Percentiles rank a stretch among this genome's conserved stretches.
These are phyloP conservation scores for Empidonax traillii DNA, from an alignment of 2,113 vertebrate genomes.

Conservation along the genomic window DNA sequence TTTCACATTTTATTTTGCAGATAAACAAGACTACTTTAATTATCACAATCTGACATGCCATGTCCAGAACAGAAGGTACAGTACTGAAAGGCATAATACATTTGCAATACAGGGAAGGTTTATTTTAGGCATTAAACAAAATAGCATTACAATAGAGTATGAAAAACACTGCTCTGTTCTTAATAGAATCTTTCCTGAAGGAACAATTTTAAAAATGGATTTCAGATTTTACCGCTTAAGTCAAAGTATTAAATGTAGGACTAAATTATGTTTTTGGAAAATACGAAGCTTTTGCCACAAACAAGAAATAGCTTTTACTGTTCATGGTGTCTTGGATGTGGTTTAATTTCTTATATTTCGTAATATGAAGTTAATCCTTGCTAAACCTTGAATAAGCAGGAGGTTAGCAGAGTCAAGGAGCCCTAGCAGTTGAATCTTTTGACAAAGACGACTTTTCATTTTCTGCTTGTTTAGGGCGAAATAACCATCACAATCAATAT, in stretches of 20 bases:
- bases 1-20: slow-evolving; percentile 31
- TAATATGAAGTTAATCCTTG: background rate
- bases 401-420: background rate
- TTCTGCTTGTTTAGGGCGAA: background rate
- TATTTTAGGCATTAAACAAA: slow-evolving; percentile 4
- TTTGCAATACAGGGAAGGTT: background rate
- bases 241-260: background rate
- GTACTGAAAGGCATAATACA: background rate
- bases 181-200: background rate
- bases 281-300: background rate
- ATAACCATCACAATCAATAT: background rate
- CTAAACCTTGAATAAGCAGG: background rate
- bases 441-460: background rate
- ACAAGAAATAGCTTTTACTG: background rate
- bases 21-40: slow-evolving; percentile 22
- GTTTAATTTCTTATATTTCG: background rate
- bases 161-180: background rate
- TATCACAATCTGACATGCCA: background rate
- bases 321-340: background rate
- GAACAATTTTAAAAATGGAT: background rate
- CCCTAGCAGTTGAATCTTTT: background rate
- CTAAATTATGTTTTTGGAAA: background rate
- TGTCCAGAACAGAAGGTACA: background rate
- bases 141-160: background rate
- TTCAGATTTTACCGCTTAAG: background rate